Base-by-base conservation (phyloP, 2,797 vertebrate genomes). In the Rhinogobio ventralis region DNA sequence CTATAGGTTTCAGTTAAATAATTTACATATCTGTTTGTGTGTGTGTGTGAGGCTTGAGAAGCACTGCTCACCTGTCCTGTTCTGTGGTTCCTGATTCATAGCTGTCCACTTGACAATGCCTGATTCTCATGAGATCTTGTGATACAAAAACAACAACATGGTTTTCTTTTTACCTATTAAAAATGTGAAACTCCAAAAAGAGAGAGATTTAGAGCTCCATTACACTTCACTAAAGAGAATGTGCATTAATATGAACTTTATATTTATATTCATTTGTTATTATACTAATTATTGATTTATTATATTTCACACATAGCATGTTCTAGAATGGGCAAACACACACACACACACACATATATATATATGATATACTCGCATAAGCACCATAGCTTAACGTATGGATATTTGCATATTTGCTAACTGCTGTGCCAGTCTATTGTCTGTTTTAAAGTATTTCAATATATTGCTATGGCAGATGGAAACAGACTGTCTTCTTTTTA, bases 11-110 rank as follows among this genome's bases (percentile, higher is more conserved):
- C 71, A 72, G 64, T 85, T 60, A 71, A 79, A 84, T 49, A 8
- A 85, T 87, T 87, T 81, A 67, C 82, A 84, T 81, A 46, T 68
- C 69, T 62, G 8, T 51, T 6, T 74, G 68, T 49, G 13, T 25
- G 45, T 73, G 76, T 86, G 73, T 84, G 68, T 62, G 74, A 72
- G 66, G 13, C 51, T 71, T 69, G 36, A 75, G 85, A 67, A 36
- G 39, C 42, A 1, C 0, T 75, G 25, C 85, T 30, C 2, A 46
- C 62, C 74, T 90, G 36, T 28, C 55, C 74, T 90, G 36, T 45
- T 3, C 25, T 30, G 8, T 51, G 1, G 20, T 39, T 80, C 20
- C 15, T 64, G n/a, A 64, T 46, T 46, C 39, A 25, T 28, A 77
- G 55, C 30, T 57, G 51, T 36, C 51, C 51, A 42, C 57, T 11